These are phyloP conservation scores for Aphaenogaster floridana DNA, from an alignment of 1,140 invertebrate species.

Conservation along the genomic window DNA sequence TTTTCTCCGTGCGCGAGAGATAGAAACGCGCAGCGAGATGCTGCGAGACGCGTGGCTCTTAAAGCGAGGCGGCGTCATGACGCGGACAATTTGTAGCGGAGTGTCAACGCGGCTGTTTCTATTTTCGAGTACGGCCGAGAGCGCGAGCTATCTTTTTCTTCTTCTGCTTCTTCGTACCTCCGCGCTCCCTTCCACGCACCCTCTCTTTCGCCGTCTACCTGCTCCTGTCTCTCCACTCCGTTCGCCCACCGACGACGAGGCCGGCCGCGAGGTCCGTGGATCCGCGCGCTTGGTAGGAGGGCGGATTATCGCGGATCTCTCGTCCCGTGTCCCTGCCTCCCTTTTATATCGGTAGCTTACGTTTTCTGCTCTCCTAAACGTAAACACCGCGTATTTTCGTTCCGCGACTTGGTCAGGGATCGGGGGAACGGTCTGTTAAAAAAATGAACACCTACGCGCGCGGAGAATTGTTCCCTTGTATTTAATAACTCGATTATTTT, in stretches of 20 bases:
- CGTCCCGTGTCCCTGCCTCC: slow-evolving; percentile 31
- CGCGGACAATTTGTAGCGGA: slow-evolving; percentile 86
- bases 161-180: slow-evolving; percentile 36
- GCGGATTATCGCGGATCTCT: slow-evolving; percentile 53
- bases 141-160: slow-evolving; percentile 69
- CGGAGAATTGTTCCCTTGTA: slow-evolving; percentile 1
- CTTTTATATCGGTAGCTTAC: slow-evolving; percentile 55
- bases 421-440: not conserved
- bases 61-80: slow-evolving; percentile 81
- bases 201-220: slow-evolving; percentile 20
- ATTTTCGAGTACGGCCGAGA: slow-evolving; percentile 81
- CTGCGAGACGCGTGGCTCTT: slow-evolving; percentile 71
- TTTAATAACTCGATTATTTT: slow-evolving; percentile 21
- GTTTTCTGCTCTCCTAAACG: slow-evolving; percentile 18
- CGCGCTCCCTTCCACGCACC: not conserved
- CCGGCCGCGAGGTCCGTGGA: slow-evolving; percentile 51
- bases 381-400: slow-evolving; percentile 27
- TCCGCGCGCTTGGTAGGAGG: slow-evolving; percentile 59
- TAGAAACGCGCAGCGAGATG: slow-evolving; percentile 45
- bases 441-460: not conserved
- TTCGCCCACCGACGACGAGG: slow-evolving; percentile 23
- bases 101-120: slow-evolving; percentile 86
- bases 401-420: slow-evolving; percentile 22
- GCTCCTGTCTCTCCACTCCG: slow-evolving; percentile 43
- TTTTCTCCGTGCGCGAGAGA: slow-evolving; percentile 57